Conservation (phyloP, 2,888 invertebrate genomes). For the Cancer borealis region DNA sequence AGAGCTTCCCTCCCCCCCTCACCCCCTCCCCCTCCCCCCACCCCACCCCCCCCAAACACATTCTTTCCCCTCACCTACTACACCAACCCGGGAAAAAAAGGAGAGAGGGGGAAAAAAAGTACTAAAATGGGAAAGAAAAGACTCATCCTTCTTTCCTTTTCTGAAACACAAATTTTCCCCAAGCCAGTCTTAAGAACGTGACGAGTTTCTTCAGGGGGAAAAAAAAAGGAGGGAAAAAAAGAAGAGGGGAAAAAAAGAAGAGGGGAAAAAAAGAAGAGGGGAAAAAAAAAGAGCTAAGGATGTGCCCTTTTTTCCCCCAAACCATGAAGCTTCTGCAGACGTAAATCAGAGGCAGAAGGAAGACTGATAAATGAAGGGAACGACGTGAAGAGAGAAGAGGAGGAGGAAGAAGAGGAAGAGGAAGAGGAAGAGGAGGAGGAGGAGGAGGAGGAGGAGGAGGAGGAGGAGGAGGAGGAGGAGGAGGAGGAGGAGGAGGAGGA, state of each 20-base stretch:
- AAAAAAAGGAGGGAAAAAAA: too few relatives aligned
- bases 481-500: background rate
- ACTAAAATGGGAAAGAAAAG: too few relatives aligned
- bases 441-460: background rate
- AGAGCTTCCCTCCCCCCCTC: background rate
- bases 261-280: too few relatives aligned
- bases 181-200: background rate
- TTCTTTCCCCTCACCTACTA: too few relatives aligned
- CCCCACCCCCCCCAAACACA: background rate
- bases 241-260: too few relatives aligned
- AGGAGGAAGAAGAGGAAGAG: conserved; percentile 3
- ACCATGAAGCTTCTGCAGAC: background rate
- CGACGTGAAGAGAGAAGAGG: background rate
- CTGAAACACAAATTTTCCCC: conserved; percentile 13
- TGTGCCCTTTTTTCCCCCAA: background rate
- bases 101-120: too few relatives aligned
- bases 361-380: conserved; percentile 7
- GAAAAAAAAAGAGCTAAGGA: background rate
- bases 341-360: background rate
- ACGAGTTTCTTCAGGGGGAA: background rate
- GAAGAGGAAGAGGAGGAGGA: background rate
- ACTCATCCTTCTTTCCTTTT: background rate
- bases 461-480: background rate
- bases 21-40: background rate
- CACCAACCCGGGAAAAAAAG: too few relatives aligned